Base-by-base conservation (phyloP, 35 echinoderm and acorn worm species). In the Acanthaster planci region DNA sequence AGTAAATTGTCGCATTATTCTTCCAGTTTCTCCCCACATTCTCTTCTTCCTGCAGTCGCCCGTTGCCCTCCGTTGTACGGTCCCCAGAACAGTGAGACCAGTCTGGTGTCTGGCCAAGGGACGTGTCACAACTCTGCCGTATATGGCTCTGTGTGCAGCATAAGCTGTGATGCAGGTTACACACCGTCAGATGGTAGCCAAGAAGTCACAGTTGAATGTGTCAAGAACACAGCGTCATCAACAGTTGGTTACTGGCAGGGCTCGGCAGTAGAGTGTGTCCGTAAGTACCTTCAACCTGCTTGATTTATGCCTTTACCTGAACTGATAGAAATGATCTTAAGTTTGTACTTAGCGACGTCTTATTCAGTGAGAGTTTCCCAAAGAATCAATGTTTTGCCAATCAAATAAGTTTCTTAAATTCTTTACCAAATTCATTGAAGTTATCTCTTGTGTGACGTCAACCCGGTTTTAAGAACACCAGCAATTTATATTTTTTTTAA, bases 91-190 rank as follows among this genome's bases (percentile, higher is more conserved):
- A 68, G 84, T 39, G 51, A 67, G 30, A 72, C 68, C 17, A 77
- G 47, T 29, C 60, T 92, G 52, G 60, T 32, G 8, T 32, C 77
- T 19, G 90, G 90, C 19, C 55, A 86, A 47, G 90, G 90, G 21
- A 21, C 18, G 6, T 92, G 90, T 57, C 19, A 88, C 8, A 51
- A 44, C 23, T 50, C 51, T 60, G 56, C 59, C 8, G 90, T 92
- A 12, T 83, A 78, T 81, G 90, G 90, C 38, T 92, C 90, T 10
- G 64, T 81, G 55, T 92, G 90, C 55, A 76, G 53, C 29, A 80
- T 82, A 18, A 57, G 31, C 5, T 92, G 90, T 87, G 84, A 86
- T 1, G 78, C 80, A 34, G 90, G 90, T 34, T 92, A 92, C 40
- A 77, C 79, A 39, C 44, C 82, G 27, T 76, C 90, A 59, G 58